Evolutionary conservation across 2,888 invertebrate species (phyloP).

Genomic region (Netelia virgata): DNA sequence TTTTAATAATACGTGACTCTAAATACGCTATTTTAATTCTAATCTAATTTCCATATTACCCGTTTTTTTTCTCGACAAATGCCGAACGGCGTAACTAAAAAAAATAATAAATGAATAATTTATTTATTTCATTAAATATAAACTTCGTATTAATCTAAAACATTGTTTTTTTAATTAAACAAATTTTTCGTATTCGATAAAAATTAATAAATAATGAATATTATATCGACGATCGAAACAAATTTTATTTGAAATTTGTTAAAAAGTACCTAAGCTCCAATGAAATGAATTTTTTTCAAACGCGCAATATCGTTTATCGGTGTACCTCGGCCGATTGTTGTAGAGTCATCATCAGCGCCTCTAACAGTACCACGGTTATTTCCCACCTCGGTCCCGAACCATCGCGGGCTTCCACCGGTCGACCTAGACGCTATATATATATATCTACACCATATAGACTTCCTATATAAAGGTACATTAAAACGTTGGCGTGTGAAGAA

Average conservation of each 20-base stretch:
- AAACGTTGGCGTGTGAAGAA: constrained; percentile 48
- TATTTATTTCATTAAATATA: background rate
- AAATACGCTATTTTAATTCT: constrained; percentile 9
- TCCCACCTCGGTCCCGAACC: constrained; percentile 32
- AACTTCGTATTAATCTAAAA: background rate
- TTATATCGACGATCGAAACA: background rate
- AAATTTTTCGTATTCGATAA: background rate
- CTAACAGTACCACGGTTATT: constrained; percentile 51
- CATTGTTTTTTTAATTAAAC: background rate
- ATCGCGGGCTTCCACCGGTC: constrained; percentile 56
- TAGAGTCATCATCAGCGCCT: background rate
- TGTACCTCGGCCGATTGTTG: constrained; percentile 4
- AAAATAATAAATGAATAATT: background rate
- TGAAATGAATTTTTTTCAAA: too few species aligned
- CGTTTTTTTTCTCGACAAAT: background rate
- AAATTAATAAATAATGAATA: background rate
- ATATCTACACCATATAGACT: constrained; percentile 8
- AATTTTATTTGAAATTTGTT: too few species aligned
- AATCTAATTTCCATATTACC: constrained; percentile 19
- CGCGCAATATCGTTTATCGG: too few species aligned
- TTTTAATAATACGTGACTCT: constrained; percentile 1
- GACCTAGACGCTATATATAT: constrained; percentile 49
- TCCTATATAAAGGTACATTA: constrained; percentile 20
- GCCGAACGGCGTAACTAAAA: background rate
- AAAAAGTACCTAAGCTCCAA: too few species aligned